A percentile compares a stretch with the other conserved stretches of the same genome.
These are phyloP conservation scores for Helicoverpa zea DNA, from an alignment of 1,140 invertebrate genomes.

Conservation along the genomic window DNA sequence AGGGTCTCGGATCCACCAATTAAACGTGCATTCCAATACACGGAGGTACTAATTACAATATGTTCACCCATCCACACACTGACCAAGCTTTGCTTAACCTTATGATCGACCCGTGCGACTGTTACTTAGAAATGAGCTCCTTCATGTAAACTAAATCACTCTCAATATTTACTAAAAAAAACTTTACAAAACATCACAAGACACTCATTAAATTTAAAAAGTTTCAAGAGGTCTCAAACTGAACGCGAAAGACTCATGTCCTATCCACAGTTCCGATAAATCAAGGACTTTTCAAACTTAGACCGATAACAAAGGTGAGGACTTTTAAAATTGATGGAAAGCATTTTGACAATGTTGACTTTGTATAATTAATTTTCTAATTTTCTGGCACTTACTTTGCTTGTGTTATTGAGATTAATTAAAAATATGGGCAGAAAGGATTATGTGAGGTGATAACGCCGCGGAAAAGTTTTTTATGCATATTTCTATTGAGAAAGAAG, in stretches of 20 bases:
- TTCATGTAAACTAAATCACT: no score
- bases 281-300: conserved; percentile 2
- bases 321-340: background rate
- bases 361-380: background rate
- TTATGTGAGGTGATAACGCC: no score
- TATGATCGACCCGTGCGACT: no score
- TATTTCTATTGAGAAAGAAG: no score
- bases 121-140: no score
- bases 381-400: background rate
- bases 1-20: no score
- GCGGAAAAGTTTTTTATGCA: no score
- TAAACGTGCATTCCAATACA: no score
- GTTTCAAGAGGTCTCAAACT: background rate
- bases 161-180: background rate
- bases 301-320: background rate
- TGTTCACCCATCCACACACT: no score
- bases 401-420: background rate
- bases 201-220: background rate
- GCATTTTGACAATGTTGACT: background rate
- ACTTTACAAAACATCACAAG: background rate
- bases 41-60: no score
- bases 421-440: no score
- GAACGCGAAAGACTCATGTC: background rate
- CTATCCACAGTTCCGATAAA: conserved; percentile 7
- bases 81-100: no score